Base-by-base conservation (phyloP, 2,113 vertebrate genomes). In the Pelecanus crispus region DNA sequence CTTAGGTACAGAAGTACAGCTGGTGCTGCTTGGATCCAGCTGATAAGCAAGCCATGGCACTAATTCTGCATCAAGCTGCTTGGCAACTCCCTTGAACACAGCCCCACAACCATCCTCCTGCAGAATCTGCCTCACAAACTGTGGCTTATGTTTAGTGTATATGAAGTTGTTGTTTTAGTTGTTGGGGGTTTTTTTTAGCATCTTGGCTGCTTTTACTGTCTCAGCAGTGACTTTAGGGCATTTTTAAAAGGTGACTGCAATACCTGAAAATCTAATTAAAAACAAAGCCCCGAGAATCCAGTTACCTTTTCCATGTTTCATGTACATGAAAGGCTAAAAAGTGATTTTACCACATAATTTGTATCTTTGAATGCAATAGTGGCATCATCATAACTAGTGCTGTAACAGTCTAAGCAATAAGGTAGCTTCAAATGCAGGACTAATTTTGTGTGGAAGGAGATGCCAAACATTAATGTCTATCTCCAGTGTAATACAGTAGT, bases 241-340 rank as follows among this genome's bases (percentile, higher is more conserved):
- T 91, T 95, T 96, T 92, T 45, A 91, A 93, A 88, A 94, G 71
- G 84, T 70, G 81, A 92, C 5, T 92, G 74, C 59, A 83, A 88
- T 81, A 92, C 71, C 58, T 90, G 86, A 88, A 95, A 88, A 80
- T 44, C 81, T 83, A 95, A 95, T 95, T 95, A 94, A 90, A 96
- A 94, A 77, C 32, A 73, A 94, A 95, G 83, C 32, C 65, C 86
- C 10, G 3, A 92, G 78, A 77, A 92, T 25, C 24, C 22, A 73
- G 66, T 42, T 82, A 81, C 49, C 49, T 86, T 93, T 73, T 77
- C 87, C 49, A 44, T 73, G 53, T 81, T 90, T 78, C 88, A n/a
- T n/a, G 61, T 55, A 85, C 45, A 77, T n/a, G 62, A 82, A 85
- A 92, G 66, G 49, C 72, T 70, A 94, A 90, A 79, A 93, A 75